Evolutionary conservation across 2,797 vertebrate species (phyloP).

Genomic region (Diceros bicornis): DNA sequence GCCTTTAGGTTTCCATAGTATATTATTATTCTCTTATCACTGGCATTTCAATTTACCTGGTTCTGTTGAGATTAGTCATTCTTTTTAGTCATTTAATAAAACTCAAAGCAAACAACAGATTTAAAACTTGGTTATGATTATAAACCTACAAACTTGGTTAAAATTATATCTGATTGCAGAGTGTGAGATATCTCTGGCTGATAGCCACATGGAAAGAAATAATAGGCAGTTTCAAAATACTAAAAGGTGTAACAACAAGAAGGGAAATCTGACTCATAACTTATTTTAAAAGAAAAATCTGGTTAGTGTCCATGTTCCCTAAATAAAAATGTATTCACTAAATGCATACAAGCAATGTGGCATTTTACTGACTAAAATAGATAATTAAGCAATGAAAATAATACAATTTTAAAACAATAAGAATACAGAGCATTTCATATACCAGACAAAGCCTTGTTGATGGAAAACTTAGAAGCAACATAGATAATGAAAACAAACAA

Average conservation of each 20-base stretch:
- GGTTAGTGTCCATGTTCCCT: not conserved
- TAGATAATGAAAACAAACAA: slow-evolving; percentile 4
- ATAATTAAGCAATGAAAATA: not conserved
- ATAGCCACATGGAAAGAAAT: not conserved
- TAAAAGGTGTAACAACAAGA: not conserved
- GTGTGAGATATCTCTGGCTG: not conserved
- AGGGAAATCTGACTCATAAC: not conserved
- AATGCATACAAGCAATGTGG: not conserved
- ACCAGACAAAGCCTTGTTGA: not conserved
- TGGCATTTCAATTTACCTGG: slow-evolving; percentile 62
- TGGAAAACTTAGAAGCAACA: not conserved
- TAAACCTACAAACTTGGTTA: slow-evolving; percentile 46
- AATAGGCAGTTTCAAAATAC: not conserved
- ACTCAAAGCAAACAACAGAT: slow-evolving; percentile 53
- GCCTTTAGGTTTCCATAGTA: slow-evolving; percentile 64
- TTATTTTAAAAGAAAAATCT: slow-evolving; percentile 21
- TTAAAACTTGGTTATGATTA: slow-evolving; percentile 46
- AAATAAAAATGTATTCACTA: not conserved
- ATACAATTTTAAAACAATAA: not conserved
- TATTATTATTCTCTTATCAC: slow-evolving; percentile 63
- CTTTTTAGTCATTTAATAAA: slow-evolving; percentile 58
- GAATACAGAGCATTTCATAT: not conserved
- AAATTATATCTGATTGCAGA: slow-evolving; percentile 21
- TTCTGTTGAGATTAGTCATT: slow-evolving; percentile 63
- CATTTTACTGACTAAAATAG: not conserved